A percentile compares a stretch with the other conserved stretches of the same genome.
Conservation (phyloP, 2,888 invertebrate species). For the Ophion obscuratus region DNA sequence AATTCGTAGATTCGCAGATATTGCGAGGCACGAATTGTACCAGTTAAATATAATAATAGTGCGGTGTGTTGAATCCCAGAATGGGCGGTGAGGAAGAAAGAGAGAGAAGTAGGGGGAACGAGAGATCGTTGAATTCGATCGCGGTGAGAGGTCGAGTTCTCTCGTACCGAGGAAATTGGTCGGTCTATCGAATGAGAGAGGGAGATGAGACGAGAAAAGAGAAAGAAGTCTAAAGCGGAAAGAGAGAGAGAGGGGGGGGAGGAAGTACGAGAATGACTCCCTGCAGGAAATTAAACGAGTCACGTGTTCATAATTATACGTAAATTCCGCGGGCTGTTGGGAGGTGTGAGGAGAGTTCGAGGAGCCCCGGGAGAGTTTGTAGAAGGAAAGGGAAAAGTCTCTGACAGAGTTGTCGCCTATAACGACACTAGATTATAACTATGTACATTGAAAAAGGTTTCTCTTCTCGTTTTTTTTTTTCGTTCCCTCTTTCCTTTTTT, state of each 20-base stretch:
- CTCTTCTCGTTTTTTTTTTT: constrained; percentile 30
- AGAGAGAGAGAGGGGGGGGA: constrained; percentile 16
- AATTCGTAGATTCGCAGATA: constrained; percentile 55
- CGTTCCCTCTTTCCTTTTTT: background rate
- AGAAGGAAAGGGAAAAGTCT: constrained; percentile 32
- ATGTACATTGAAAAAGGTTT: constrained; percentile 54
- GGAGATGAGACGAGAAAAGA: background rate
- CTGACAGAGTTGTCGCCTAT: constrained; percentile 42
- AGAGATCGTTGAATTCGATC: constrained; percentile 55
- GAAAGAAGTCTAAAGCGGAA: background rate
- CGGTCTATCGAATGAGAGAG: constrained; percentile 62
- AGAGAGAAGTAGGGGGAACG: background rate
- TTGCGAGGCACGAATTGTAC: constrained; percentile 32
- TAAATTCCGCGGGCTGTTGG: constrained; percentile 71
- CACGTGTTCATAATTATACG: constrained; percentile 82
- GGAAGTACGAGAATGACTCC: constrained; percentile 68
- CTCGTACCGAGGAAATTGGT: constrained; percentile 76
- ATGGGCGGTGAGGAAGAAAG: constrained; percentile 8
- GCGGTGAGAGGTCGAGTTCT: constrained; percentile 53
- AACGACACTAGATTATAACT: constrained; percentile 46
- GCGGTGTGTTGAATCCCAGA: constrained; percentile 24
- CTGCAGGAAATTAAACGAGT: constrained; percentile 81
- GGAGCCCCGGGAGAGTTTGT: constrained; percentile 3
- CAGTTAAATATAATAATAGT: constrained; percentile 43
- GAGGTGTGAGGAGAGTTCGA: constrained; percentile 10